Conservation (phyloP, 1,140 invertebrate genomes). For the Megathymus violae region DNA sequence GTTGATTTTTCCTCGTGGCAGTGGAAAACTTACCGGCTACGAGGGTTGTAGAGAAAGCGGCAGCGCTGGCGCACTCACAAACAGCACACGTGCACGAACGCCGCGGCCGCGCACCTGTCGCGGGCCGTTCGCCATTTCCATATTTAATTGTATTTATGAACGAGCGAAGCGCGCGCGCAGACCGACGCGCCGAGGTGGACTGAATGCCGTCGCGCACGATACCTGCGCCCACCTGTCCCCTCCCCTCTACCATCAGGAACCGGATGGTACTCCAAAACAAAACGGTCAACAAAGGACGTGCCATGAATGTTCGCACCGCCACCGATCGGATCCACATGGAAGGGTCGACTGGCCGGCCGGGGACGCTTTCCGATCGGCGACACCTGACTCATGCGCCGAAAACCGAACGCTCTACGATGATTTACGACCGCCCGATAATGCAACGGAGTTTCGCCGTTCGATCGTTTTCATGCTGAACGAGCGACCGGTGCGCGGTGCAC, state of each 20-base stretch:
- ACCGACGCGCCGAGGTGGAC: slow-evolving; percentile 69
- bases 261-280: slow-evolving; percentile 82
- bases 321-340: slow-evolving; percentile 57
- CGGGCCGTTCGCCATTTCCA: slow-evolving; percentile 75
- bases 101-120: slow-evolving; percentile 78
- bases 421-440: slow-evolving; percentile 55
- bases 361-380: slow-evolving; percentile 60
- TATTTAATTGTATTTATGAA: slow-evolving; percentile 66
- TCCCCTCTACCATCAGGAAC: slow-evolving; percentile 74
- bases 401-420: slow-evolving; percentile 51
- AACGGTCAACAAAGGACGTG: slow-evolving; percentile 82
- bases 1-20: slow-evolving; percentile 50
- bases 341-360: slow-evolving; percentile 58
- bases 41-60: slow-evolving; percentile 53
- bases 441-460: slow-evolving; percentile 39
- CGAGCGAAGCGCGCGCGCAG: slow-evolving; percentile 73
- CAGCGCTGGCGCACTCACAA: slow-evolving; percentile 77
- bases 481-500: slow-evolving; percentile 47
- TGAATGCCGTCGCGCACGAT: slow-evolving; percentile 69
- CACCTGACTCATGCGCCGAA: slow-evolving; percentile 74
- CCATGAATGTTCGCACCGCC: slow-evolving; percentile 78
- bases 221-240: slow-evolving; percentile 79
- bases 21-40: slow-evolving; percentile 64
- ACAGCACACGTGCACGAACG: slow-evolving; percentile 81
- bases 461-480: slow-evolving; percentile 51